Evolutionary conservation across 1,140 invertebrate genomes (phyloP).

Genomic region (Temnothorax curvispinosus): DNA sequence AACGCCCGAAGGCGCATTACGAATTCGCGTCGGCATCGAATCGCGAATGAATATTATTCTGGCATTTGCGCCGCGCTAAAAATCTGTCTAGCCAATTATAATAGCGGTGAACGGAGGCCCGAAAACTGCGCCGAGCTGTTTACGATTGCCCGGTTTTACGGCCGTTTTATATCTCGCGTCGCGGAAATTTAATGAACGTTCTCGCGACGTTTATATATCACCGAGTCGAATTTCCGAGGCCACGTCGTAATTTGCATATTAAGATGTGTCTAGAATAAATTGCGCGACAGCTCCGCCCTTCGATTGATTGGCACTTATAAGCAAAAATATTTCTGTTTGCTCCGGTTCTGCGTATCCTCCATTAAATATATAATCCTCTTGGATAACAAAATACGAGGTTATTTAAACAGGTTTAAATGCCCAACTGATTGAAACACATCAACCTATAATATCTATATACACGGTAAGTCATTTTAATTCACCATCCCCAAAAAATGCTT

Average conservation of each 20-base stretch:
- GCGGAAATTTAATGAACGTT: slow-evolving; percentile 1
- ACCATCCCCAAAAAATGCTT: too few species aligned
- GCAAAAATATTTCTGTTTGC: not conserved
- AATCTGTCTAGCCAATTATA: slow-evolving; percentile 30
- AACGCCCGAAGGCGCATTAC: not conserved
- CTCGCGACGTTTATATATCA: not conserved
- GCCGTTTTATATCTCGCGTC: slow-evolving; percentile 12
- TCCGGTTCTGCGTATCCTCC: not conserved
- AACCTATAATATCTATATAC: not conserved
- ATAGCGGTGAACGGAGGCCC: not conserved
- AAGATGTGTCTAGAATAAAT: not conserved
- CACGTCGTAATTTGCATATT: slow-evolving; percentile 23
- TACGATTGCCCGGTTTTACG: slow-evolving; percentile 49
- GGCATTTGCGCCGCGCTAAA: not conserved
- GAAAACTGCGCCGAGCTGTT: slow-evolving; percentile 7
- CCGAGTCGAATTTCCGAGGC: slow-evolving; percentile 19
- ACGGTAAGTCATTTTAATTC: too few species aligned
- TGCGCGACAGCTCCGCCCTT: slow-evolving; percentile 1
- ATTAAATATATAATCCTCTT: not conserved
- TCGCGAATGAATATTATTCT: not conserved
- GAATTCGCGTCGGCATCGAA: not conserved
- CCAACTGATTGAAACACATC: not conserved
- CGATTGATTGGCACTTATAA: not conserved
- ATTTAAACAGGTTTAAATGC: not conserved
- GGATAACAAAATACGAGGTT: not conserved